These are phyloP conservation scores for Cavia porcellus DNA, from an alignment of 2,113 vertebrate species.

Conservation along the genomic window DNA sequence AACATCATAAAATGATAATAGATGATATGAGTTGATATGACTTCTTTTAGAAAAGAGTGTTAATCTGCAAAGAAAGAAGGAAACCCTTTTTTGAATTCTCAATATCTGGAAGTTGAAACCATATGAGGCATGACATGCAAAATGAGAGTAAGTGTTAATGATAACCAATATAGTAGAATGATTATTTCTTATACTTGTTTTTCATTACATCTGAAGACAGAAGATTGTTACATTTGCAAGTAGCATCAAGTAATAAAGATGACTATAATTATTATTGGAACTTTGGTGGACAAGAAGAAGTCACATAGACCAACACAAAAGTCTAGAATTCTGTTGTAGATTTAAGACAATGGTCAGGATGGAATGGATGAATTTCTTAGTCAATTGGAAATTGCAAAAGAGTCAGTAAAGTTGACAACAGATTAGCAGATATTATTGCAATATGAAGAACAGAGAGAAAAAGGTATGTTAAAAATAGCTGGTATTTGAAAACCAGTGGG, in stretches of 20 bases:
- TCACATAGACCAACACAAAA: neutral
- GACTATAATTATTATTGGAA: neutral
- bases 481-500: neutral
- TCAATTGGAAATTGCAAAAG: neutral
- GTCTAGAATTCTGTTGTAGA: neutral
- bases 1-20: neutral
- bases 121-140: accelerated
- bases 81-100: neutral
- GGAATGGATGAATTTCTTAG: neutral
- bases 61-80: neutral
- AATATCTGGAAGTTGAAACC: neutral
- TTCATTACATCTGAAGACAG: neutral
- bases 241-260: neutral
- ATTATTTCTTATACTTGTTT: neutral
- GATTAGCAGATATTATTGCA: neutral
- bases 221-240: conserved; percentile 1
- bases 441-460: neutral
- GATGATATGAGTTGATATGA: neutral
- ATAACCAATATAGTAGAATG: neutral
- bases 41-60: neutral
- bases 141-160: neutral
- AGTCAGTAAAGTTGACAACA: neutral
- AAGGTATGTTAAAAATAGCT: neutral
- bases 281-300: neutral
- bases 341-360: neutral